Base-by-base conservation (phyloP, 1,140 invertebrate genomes). In the Araneus ventricosus region DNA sequence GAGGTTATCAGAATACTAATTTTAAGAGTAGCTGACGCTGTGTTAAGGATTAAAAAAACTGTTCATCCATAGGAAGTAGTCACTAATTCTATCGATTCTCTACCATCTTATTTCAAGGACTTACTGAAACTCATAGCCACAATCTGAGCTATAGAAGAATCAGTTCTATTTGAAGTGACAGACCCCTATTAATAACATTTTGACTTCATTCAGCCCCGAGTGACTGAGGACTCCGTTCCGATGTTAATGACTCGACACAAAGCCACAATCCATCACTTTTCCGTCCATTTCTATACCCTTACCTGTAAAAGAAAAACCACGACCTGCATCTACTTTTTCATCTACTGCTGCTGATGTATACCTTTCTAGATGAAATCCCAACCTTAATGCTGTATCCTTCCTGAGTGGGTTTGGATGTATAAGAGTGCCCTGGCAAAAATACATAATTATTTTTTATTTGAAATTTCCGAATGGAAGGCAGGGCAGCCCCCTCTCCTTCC, bases 401-500 rank as follows among this genome's bases (percentile, higher is more conserved):
- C 14, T 34, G 70, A 75, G 70, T 75, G 34, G 30, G 14, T 75
- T 75, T 75, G 20, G 70, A 75, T 75, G 70, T 75, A 75, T 27
- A 75, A 75, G 30, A 75, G 70, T 20, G 34, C 4, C 30, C 30
- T 75, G 24, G 27, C 89, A 17, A 52, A 67, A 84, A 84, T 91
- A 80, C 90, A 91, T 91, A 91, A 91, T 91, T 91, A 91, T 91
- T 91, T 91, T 90, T 91, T 59, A 59, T 45, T 82, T n/a, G 39
- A 82, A 59, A 61, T 88, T 61, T 88, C n/a, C 59, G 39, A 82
- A 82, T 52, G 80, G 80, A 82, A 52, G 59, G 34, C 70, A 30
- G 30, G 30, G 70, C 30, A 75, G 17, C 70, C 30, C 34, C 30
- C 8, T 4, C 67, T 30, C 27, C 70, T 30, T 70, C 5, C 17